Evolutionary conservation across 2,797 vertebrate species (phyloP).

Genomic region (Mus minutoides): DNA sequence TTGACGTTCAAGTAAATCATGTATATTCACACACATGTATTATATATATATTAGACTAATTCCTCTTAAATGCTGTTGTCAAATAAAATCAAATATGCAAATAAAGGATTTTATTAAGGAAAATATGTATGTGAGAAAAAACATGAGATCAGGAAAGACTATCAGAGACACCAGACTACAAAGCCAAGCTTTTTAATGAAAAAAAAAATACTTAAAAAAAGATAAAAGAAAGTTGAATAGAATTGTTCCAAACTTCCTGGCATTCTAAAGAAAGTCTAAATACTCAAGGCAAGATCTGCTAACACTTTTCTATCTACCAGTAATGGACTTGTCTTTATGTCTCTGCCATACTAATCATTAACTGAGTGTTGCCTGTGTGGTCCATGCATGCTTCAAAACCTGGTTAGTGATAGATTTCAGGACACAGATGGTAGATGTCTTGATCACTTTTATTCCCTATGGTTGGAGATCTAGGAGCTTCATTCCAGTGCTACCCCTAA

Average conservation of each 20-base stretch:
- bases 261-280: neutral
- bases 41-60: neutral
- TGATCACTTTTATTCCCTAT: neutral
- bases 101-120: neutral
- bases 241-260: neutral
- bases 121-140: neutral
- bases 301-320: neutral
- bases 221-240: neutral
- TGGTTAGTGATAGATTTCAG: neutral
- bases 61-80: neutral
- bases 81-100: neutral
- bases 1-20: neutral
- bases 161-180: neutral
- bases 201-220: neutral
- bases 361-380: neutral
- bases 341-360: neutral
- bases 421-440: neutral
- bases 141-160: neutral
- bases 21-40: neutral
- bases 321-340: neutral
- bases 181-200: neutral
- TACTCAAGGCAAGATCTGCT: neutral
- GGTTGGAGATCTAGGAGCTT: neutral
- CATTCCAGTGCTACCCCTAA: neutral
- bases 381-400: neutral